phyloP scores from a whole-genome alignment of 2,113 vertebrate genomes.

The Oreochromis aureus region DNA sequence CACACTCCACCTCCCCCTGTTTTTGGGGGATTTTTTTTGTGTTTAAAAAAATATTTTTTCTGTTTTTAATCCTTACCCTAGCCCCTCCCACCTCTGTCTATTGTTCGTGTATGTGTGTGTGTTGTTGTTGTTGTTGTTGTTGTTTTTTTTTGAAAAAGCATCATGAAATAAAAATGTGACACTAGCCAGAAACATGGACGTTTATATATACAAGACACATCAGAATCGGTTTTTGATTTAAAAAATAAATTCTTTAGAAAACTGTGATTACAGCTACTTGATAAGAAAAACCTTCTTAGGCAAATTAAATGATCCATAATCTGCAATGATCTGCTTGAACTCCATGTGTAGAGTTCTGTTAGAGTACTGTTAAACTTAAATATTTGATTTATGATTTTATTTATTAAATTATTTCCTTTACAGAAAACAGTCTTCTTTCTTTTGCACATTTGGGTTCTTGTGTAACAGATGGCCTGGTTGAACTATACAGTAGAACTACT shows the following conservation, averaged over 20 bases:
- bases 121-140: not conserved
- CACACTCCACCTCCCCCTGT: slow-evolving; percentile 23
- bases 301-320: slow-evolving; percentile 27
- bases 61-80: not conserved
- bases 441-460: not conserved
- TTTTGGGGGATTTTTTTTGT: not conserved
- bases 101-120: not conserved
- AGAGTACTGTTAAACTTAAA: not conserved
- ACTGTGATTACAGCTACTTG: not conserved
- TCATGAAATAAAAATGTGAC: not conserved
- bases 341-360: not conserved
- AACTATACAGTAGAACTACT: not conserved
- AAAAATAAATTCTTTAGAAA: not conserved
- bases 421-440: not conserved
- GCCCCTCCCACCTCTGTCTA: not conserved
- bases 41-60: not conserved
- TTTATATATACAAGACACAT: not conserved
- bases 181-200: slow-evolving; percentile 8
- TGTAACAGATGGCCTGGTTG: not conserved
- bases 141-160: not conserved
- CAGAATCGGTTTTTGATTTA: not conserved
- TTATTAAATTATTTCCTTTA: not conserved
- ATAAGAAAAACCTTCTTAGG: not conserved
- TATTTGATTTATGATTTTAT: not conserved
- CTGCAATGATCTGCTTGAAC: slow-evolving; percentile 1